phyloP scores from a whole-genome alignment of 2,113 vertebrate genomes.

The Coryphaenoides rupestris region DNA sequence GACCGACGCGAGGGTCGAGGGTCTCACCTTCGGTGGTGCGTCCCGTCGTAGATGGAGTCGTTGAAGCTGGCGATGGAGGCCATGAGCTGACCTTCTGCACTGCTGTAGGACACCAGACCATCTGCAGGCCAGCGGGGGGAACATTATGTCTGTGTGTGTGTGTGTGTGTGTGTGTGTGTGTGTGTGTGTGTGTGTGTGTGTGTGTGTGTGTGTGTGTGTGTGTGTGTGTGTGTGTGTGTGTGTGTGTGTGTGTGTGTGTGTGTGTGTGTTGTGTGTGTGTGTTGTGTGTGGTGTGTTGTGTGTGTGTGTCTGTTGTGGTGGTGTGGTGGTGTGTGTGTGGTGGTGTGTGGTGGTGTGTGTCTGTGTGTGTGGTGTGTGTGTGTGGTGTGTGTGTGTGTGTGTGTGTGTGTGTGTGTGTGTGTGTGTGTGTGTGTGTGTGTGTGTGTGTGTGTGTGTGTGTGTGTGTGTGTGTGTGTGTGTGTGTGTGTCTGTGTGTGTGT shows the following conservation, averaged over 20 bases:
- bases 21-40: constrained; percentile 72
- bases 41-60: constrained; percentile 87
- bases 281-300: no score
- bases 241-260: no score
- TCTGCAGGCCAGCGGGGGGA: constrained; percentile 59
- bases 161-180: constrained; percentile 7
- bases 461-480: constrained; percentile 7
- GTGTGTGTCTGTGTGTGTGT: neutral
- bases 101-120: constrained; percentile 82
- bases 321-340: no score
- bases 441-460: neutral
- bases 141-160: neutral
- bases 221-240: neutral
- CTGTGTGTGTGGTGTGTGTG: no score
- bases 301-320: no score
- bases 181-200: neutral
- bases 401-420: no score
- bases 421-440: neutral
- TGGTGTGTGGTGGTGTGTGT: no score
- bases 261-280: no score
- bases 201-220: constrained; percentile 9
- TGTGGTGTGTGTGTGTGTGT: no score
- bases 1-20: no score
- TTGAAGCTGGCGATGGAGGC: constrained; percentile 78
- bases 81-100: constrained; percentile 84